These are phyloP conservation scores for Bellardia bayeri DNA, from an alignment of 2,888 invertebrate genomes.

Conservation along the genomic window DNA sequence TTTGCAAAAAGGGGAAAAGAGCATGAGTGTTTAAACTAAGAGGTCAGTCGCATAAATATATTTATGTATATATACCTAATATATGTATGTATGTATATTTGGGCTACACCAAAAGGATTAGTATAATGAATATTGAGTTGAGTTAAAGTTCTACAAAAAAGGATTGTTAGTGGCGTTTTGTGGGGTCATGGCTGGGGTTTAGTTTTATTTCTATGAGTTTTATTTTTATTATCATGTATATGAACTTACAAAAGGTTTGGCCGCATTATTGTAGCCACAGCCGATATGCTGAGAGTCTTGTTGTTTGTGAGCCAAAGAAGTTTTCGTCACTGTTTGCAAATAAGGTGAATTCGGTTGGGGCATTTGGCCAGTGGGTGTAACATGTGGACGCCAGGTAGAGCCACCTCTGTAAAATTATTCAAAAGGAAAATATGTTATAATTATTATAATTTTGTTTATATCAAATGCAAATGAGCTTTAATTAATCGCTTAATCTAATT, in stretches of 20 bases:
- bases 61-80: neutral
- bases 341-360: slow-evolving; percentile 85
- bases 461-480: neutral
- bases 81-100: neutral
- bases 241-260: slow-evolving; percentile 90
- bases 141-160: slow-evolving; percentile 21
- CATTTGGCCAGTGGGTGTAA: slow-evolving; percentile 91
- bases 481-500: neutral
- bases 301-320: slow-evolving; percentile 91
- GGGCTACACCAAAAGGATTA: slow-evolving; percentile 41
- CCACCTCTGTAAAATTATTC: slow-evolving; percentile 88
- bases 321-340: slow-evolving; percentile 91
- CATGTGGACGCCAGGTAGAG: slow-evolving; percentile 95
- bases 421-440: slow-evolving; percentile 4
- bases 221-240: slow-evolving; percentile 19
- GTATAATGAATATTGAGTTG: slow-evolving; percentile 65
- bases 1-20: slow-evolving; percentile 35
- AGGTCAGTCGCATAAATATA: slow-evolving; percentile 43
- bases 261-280: slow-evolving; percentile 93
- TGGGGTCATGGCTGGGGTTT: neutral
- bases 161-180: neutral
- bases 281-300: slow-evolving; percentile 91
- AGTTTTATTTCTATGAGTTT: neutral
- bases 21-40: slow-evolving; percentile 13
- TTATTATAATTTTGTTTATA: neutral